Conservation (phyloP, 64 coral and sea anemone species). For the Catalaphyllia jardinei region DNA sequence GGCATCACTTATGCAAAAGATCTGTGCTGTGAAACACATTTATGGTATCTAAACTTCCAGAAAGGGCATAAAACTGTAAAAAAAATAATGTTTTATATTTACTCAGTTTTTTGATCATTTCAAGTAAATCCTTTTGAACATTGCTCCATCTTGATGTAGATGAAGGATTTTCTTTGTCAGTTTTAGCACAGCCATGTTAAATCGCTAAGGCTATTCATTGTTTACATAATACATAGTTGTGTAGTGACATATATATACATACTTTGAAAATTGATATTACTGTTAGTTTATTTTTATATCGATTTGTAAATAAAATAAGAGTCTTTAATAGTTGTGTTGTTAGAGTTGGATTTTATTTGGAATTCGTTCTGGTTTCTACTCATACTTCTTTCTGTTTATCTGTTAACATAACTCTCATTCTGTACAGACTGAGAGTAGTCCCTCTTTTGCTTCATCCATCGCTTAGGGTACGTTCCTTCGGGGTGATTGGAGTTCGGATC, state of each 20-base stretch:
- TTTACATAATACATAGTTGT: background rate
- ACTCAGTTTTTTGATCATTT: background rate
- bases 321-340: background rate
- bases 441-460: too few species aligned
- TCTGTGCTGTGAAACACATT: too few species aligned
- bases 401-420: too few species aligned
- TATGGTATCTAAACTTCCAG: too few species aligned
- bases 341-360: background rate
- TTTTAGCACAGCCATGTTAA: background rate
- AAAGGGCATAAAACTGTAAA: background rate
- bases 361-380: background rate
- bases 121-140: background rate
- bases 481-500: too few species aligned
- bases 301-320: constrained; percentile 42
- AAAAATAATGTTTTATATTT: background rate
- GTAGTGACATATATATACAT: background rate
- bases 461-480: too few species aligned
- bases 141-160: too few species aligned
- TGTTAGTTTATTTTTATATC: constrained; percentile 37
- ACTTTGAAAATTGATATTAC: background rate
- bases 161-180: background rate
- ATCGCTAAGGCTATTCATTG: background rate
- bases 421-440: too few species aligned
- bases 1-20: too few species aligned
- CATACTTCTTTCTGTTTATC: too few species aligned